A percentile compares a stretch with the other conserved stretches of the same genome.
Conservation (phyloP, 2,113 vertebrate species). For the Eudyptes chrysolophus region DNA sequence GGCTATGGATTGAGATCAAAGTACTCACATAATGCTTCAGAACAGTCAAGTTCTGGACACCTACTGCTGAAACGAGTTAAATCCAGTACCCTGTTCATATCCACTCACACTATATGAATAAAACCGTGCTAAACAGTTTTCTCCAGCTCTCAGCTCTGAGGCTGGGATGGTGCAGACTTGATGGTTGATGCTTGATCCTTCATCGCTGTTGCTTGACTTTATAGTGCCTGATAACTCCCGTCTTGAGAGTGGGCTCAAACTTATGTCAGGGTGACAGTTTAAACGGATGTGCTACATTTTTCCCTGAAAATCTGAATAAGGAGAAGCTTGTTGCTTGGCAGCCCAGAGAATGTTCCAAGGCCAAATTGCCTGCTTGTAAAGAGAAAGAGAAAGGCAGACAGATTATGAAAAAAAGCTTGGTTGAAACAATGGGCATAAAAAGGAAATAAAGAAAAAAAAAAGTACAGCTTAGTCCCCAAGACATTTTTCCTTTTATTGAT, state of each 20-base stretch:
- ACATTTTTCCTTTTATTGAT: not conserved
- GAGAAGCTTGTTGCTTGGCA: slow-evolving; percentile 22
- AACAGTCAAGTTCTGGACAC: not conserved
- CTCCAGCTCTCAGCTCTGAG: not conserved
- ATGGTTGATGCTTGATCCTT: not conserved
- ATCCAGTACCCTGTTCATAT: not conserved
- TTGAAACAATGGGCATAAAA: not conserved
- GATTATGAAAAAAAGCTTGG: not conserved
- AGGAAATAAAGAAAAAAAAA: not conserved
- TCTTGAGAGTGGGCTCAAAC: not conserved
- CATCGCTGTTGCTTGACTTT: not conserved
- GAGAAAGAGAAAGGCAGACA: slow-evolving; percentile 17
- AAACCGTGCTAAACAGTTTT: not conserved
- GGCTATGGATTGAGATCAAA: not conserved
- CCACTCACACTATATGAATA: not conserved
- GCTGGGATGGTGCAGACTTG: not conserved
- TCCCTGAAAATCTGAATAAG: slow-evolving; percentile 1
- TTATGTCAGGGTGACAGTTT: not conserved
- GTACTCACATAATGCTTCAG: not conserved
- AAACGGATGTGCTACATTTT: not conserved
- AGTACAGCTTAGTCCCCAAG: not conserved
- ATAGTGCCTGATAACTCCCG: not conserved
- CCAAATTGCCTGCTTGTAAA: not conserved
- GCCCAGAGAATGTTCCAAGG: slow-evolving; percentile 10
- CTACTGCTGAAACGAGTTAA: not conserved